A percentile compares a stretch with the other conserved stretches of the same genome.
These are phyloP conservation scores for Tiaroga cobitis DNA, from an alignment of 2,797 vertebrate species.

Conservation along the genomic window DNA sequence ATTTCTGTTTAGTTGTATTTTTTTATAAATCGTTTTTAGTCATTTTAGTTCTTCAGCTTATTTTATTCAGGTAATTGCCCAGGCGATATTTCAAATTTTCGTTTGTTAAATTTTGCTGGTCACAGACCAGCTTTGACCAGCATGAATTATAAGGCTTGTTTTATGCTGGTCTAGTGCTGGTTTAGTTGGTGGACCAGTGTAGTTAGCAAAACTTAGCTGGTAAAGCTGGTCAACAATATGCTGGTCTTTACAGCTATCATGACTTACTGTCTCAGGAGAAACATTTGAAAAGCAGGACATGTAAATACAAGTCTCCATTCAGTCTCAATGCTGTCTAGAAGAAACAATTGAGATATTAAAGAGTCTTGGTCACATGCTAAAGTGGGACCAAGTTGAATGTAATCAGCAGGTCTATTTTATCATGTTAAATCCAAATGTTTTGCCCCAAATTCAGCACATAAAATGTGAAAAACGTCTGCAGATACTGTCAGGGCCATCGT, in stretches of 20 bases:
- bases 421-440: not conserved
- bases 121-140: not conserved
- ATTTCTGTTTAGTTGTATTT: not conserved
- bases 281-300: not conserved
- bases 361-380: not conserved
- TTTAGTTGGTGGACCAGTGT: not conserved
- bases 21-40: not conserved
- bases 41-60: not conserved
- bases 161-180: not conserved
- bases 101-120: too few species aligned
- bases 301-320: not conserved
- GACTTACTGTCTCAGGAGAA: not conserved
- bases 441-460: not conserved
- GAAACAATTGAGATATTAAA: not conserved
- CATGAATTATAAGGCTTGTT: not conserved
- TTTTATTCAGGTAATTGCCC: not conserved
- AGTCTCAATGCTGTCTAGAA: not conserved
- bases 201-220: not conserved
- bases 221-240: not conserved
- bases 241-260: not conserved
- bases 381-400: not conserved
- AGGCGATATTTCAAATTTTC: too few species aligned
- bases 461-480: not conserved
- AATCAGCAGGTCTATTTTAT: not conserved
- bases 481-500: not conserved